Conservation (phyloP, 1,140 invertebrate genomes). For the Holcopasites calliopsidis region DNA sequence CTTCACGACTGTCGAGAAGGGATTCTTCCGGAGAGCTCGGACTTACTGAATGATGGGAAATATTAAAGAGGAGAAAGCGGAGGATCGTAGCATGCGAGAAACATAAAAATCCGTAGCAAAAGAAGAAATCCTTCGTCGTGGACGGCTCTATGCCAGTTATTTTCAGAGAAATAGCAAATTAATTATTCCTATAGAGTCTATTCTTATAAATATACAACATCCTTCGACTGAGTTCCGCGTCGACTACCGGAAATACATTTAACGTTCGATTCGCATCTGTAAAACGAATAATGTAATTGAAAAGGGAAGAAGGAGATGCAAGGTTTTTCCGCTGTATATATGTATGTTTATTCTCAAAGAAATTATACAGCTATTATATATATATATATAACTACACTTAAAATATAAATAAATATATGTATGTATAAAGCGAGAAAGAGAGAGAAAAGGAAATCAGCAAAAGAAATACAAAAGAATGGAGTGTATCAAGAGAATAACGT, state of each 20-base stretch:
- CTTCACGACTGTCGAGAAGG: neutral
- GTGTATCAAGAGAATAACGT: constrained; percentile 28
- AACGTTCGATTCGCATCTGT: neutral
- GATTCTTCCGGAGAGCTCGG: no score
- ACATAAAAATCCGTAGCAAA: constrained; percentile 8
- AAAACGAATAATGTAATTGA: neutral
- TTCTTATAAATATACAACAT: constrained; percentile 40
- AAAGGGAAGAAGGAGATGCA: neutral
- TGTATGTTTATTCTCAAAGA: constrained; percentile 45
- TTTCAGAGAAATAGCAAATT: constrained; percentile 37
- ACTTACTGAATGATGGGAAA: no score
- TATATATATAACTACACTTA: constrained; percentile 17
- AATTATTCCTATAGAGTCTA: constrained; percentile 49
- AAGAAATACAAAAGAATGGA: neutral
- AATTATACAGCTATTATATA: constrained; percentile 38
- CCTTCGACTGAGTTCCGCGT: constrained; percentile 38
- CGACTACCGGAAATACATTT: constrained; percentile 8
- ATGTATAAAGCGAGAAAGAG: constrained; percentile 8
- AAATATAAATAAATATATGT: constrained; percentile 24
- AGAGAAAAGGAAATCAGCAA: neutral
- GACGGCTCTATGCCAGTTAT: constrained; percentile 40
- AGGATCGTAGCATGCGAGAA: neutral
- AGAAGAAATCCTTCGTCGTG: constrained; percentile 32
- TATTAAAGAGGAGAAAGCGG: neutral
- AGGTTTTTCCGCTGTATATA: constrained; percentile 47